Conservation (phyloP, 2,888 invertebrate genomes). For the Esperia sulphurella region DNA sequence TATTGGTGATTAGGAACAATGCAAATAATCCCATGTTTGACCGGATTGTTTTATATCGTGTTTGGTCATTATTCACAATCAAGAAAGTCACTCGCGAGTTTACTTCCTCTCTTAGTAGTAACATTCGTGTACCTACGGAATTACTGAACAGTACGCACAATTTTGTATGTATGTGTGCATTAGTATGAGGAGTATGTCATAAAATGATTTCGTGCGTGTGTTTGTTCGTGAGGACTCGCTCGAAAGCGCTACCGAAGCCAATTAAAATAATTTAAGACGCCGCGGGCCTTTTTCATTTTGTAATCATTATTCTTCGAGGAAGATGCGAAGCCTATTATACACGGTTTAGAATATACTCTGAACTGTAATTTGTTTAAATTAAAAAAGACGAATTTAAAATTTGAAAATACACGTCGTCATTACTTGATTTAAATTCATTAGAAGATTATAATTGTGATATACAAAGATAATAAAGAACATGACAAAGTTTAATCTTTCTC, state of each 20-base stretch:
- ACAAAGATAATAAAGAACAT: background rate
- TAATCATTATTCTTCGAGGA: slow-evolving; percentile 72
- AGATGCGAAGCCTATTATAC: slow-evolving; percentile 71
- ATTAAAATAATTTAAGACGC: slow-evolving; percentile 79
- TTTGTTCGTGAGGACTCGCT: slow-evolving; percentile 44
- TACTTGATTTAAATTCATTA: slow-evolving; percentile 15
- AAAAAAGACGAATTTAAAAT: slow-evolving; percentile 32
- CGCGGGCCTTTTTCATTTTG: slow-evolving; percentile 73
- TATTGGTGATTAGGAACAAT: too few species aligned
- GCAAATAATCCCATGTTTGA: too few species aligned
- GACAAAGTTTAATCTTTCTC: too few species aligned
- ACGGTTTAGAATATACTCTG: slow-evolving; percentile 65
- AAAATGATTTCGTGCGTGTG: slow-evolving; percentile 29
- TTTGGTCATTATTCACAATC: slow-evolving; percentile 12
- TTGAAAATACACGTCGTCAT: slow-evolving; percentile 18
- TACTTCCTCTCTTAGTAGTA: too few species aligned
- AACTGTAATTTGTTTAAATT: slow-evolving; percentile 63
- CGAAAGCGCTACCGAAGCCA: slow-evolving; percentile 76
- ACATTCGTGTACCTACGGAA: background rate
- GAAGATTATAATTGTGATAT: slow-evolving; percentile 8
- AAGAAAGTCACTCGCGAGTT: slow-evolving; percentile 9
- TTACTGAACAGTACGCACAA: background rate
- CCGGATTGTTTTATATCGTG: background rate
- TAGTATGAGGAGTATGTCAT: slow-evolving; percentile 31
- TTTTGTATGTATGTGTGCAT: slow-evolving; percentile 20